phyloP scores from a whole-genome alignment of 2,797 vertebrate species.

The Oreochromis mossambicus region DNA sequence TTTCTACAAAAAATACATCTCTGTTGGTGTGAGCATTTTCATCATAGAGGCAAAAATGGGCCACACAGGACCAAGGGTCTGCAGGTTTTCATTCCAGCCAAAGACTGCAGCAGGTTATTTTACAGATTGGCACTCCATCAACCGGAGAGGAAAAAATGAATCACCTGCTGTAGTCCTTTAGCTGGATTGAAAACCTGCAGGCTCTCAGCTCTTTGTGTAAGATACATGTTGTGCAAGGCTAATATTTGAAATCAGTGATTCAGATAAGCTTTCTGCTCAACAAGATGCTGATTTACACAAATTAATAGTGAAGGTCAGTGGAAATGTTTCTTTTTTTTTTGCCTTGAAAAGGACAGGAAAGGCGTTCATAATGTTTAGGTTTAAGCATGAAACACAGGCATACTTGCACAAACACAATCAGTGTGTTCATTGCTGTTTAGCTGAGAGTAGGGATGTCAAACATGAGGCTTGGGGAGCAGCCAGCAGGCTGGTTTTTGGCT shows the following conservation, averaged over 20 bases:
- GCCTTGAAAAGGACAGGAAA: neutral
- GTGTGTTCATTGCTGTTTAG: neutral
- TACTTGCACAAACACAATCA: neutral
- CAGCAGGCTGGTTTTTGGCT: neutral
- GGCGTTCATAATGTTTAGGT: neutral
- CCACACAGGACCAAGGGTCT: neutral
- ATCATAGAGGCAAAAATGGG: neutral
- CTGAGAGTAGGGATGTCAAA: neutral
- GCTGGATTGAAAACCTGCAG: conserved; percentile 18
- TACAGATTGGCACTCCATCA: conserved; percentile 55
- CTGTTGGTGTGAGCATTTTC: neutral
- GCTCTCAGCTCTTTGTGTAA: neutral
- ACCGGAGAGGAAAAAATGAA: conserved; percentile 27
- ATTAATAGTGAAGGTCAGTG: neutral
- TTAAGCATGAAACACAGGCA: accelerated
- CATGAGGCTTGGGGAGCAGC: neutral
- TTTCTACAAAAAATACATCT: neutral
- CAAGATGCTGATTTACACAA: neutral
- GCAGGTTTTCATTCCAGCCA: conserved; percentile 30
- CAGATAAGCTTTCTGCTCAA: neutral
- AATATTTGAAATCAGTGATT: neutral
- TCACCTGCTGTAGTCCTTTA: conserved; percentile 30
- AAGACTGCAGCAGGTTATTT: conserved; percentile 37
- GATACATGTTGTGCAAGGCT: neutral
- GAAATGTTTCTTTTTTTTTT: accelerated